Percentiles rank a stretch among this genome's conserved stretches.
Evolutionary conservation across 2,888 invertebrate genomes (phyloP).

Genomic region (Chironomus tentans): DNA sequence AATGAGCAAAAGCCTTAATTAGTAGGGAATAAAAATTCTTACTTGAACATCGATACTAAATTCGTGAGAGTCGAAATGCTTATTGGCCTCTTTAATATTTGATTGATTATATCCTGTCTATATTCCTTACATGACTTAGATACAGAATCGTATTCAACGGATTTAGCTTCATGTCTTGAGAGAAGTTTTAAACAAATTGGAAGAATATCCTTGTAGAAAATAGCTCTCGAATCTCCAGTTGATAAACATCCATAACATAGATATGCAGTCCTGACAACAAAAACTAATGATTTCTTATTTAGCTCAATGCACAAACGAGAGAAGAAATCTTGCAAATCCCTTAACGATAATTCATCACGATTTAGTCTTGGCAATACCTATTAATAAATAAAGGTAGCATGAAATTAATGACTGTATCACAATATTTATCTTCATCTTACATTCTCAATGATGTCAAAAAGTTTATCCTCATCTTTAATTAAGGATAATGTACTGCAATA

Average conservation of each 20-base stretch:
- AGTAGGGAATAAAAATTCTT: neutral
- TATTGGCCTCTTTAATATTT: neutral
- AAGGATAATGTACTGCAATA: neutral
- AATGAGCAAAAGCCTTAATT: neutral
- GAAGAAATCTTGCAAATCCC: neutral
- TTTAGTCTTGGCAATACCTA: neutral
- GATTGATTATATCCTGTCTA: neutral
- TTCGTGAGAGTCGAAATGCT: neutral
- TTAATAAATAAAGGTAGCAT: too few species aligned
- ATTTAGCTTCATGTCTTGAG: neutral
- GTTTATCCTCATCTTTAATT: neutral
- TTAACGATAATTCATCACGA: neutral
- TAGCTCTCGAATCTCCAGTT: neutral
- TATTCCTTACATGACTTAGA: neutral
- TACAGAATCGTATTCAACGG: neutral
- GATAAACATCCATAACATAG: neutral
- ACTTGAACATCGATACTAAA: constrained; percentile 6
- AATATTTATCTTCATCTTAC: neutral
- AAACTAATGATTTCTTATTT: neutral
- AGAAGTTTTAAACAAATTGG: neutral
- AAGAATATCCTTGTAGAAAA: constrained; percentile 1
- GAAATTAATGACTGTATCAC: too few species aligned
- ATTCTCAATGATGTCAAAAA: neutral
- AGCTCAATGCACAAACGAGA: neutral
- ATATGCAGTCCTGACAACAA: neutral